Conservation (phyloP, 30 jellyfish, hydroid and myxozoan species). For the Chrysaora quinquecirrha region DNA sequence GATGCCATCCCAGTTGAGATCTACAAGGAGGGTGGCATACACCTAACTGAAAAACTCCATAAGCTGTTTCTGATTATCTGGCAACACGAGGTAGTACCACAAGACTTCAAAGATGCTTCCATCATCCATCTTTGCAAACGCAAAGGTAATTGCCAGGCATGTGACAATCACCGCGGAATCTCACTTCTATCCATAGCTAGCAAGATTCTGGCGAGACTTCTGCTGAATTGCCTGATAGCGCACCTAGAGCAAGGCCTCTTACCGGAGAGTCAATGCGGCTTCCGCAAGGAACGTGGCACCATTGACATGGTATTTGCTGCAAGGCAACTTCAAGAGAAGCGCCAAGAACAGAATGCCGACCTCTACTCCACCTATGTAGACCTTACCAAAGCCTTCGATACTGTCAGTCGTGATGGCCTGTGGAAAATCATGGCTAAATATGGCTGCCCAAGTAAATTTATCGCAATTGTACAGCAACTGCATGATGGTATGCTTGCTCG, state of each 20-base stretch:
- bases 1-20: conserved; percentile 16
- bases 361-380: conserved; percentile 9
- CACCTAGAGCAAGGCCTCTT: not conserved
- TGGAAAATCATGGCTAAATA: not conserved
- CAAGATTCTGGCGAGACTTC: conserved; percentile 7
- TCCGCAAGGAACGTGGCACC: conserved; percentile 15
- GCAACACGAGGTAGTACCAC: not conserved
- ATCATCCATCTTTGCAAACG: not conserved
- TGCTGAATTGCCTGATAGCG: not conserved
- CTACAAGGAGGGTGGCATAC: not conserved
- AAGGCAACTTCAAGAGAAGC: conserved; percentile 33
- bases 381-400: conserved; percentile 10
- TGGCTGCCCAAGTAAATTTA: conserved; percentile 7
- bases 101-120: conserved; percentile 10
- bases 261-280: conserved; percentile 42
- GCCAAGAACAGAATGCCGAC: not conserved
- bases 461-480: not conserved
- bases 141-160: not conserved
- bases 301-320: conserved; percentile 32
- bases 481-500: conserved; percentile 10
- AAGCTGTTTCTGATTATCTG: not conserved
- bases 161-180: conserved; percentile 7
- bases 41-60: not conserved
- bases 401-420: not conserved
- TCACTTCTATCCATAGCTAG: conserved; percentile 15